These are phyloP conservation scores for Epinotia demarniana DNA, from an alignment of 2,888 invertebrate genomes.

Conservation along the genomic window DNA sequence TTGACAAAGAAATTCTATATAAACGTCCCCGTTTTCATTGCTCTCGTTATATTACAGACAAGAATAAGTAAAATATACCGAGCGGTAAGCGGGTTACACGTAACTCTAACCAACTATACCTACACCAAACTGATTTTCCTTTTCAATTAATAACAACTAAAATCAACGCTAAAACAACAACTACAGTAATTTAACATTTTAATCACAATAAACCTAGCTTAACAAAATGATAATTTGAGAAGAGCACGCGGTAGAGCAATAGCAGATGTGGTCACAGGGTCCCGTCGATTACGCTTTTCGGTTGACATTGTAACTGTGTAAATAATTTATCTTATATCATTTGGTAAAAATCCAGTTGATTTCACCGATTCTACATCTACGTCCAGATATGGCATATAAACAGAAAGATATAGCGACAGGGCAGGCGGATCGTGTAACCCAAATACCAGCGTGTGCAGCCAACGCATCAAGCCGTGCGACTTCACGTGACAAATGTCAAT, in stretches of 20 bases:
- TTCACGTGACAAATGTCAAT: not conserved
- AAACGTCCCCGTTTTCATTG: not conserved
- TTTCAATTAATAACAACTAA: conserved; percentile 11
- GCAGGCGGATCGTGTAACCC: conserved; percentile 25
- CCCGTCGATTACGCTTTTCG: not conserved
- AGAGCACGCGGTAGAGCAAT: not conserved
- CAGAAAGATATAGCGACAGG: not conserved
- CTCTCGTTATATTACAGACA: not conserved
- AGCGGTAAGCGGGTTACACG: conserved; percentile 27
- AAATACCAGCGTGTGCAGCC: conserved; percentile 8
- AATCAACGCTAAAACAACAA: conserved; percentile 22
- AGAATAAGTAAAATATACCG: conserved; percentile 18
- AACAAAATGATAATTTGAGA: conserved; percentile 21
- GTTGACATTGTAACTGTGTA: not conserved
- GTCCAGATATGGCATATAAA: not conserved
- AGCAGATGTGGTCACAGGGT: not conserved
- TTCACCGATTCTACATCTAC: not conserved
- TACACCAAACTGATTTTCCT: conserved; percentile 4
- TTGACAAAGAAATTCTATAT: not conserved
- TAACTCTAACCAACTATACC: not conserved
- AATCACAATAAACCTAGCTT: conserved; percentile 22
- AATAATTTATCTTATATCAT: not conserved
- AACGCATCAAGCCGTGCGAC: not conserved
- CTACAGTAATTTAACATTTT: conserved; percentile 10
- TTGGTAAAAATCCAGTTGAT: not conserved